Evolutionary conservation across 2,113 vertebrate species (phyloP), one percentile per base, ranked within the genome.

Genomic region (Polypterus senegalus): DNA sequence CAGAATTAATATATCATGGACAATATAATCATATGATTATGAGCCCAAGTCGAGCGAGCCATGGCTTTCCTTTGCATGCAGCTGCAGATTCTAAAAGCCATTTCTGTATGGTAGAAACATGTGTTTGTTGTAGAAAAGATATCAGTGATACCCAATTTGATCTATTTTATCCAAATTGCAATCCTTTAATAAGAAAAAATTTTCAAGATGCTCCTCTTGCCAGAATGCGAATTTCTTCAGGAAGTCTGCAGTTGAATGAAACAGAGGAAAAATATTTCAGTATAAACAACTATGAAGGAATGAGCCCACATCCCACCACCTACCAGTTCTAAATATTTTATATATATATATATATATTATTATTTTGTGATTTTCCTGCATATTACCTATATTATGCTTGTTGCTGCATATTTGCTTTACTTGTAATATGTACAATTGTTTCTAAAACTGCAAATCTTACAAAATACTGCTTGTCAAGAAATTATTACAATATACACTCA

Each of bases 241-340:
- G 92, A 49, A 97, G 94, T 73, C 87, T 97, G 44, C 95, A 97
- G 57, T 82, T 98, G 61, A 91, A 93, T 3, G 92, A 92, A 65
- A 90, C 94, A 10, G 90, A 92, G 1, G 89, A 87, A 65, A 76
- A 80, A n/a, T 59, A 77, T 55, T 73, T 72, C 0, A 65, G 71
- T 54, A 71, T 66, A 0, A 4, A 67, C 0, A n/a, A 68, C 8
- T 49, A 70, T 7, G 76, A 77, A 44, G 73, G 70, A 5, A 74
- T 67, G 57, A 72, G 71, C 60, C 65, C 66, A 27, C 27, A 27
- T 27, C 9, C 48, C 65, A 61, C 74, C 70, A 27, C 3, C 67
- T 6, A 67, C 69, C 63, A 73, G 73, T 61, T 83, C 27, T 27
- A 27, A 27, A 27, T 27, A 27, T 27, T 1, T 27, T 27, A 27